Conservation (phyloP, 2,888 invertebrate species). For the Leptinotarsa haldemani region DNA sequence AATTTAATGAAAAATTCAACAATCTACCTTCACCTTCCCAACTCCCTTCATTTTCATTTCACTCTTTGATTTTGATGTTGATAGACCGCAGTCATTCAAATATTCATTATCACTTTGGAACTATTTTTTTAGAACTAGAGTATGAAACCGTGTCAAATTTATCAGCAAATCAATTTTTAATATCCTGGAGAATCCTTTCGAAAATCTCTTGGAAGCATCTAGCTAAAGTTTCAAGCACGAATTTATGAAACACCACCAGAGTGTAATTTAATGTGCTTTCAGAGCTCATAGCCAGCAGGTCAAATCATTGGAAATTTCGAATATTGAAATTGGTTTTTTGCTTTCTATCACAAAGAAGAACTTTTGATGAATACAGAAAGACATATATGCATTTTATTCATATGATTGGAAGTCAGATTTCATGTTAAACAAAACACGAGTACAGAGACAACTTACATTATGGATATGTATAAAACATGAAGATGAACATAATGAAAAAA, state of each 20-base stretch:
- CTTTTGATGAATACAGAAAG: neutral
- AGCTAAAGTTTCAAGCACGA: neutral
- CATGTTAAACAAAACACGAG: too few relatives aligned
- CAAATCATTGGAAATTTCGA: neutral
- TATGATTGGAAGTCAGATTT: too few relatives aligned
- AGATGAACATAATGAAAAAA: too few relatives aligned
- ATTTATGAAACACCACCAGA: neutral
- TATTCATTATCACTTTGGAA: too few relatives aligned
- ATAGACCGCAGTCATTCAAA: too few relatives aligned
- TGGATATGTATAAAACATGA: too few relatives aligned
- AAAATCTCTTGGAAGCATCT: neutral
- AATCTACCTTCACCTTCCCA: too few relatives aligned
- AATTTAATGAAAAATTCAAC: too few relatives aligned
- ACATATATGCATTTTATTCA: neutral
- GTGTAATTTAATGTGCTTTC: neutral
- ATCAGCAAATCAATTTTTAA: slow-evolving; percentile 15
- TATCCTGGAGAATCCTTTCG: slow-evolving; percentile 7
- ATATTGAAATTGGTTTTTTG: neutral
- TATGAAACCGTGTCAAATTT: neutral
- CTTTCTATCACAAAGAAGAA: slow-evolving; percentile 4
- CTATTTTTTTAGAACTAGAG: neutral
- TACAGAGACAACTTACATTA: too few relatives aligned
- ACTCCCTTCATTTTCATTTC: too few relatives aligned
- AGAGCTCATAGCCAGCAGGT: neutral
- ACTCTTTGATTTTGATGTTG: too few relatives aligned